A percentile compares a stretch with the other conserved stretches of the same genome.
These are phyloP conservation scores for Archips xylosteana DNA, from an alignment of 2,888 invertebrate genomes.

Conservation along the genomic window DNA sequence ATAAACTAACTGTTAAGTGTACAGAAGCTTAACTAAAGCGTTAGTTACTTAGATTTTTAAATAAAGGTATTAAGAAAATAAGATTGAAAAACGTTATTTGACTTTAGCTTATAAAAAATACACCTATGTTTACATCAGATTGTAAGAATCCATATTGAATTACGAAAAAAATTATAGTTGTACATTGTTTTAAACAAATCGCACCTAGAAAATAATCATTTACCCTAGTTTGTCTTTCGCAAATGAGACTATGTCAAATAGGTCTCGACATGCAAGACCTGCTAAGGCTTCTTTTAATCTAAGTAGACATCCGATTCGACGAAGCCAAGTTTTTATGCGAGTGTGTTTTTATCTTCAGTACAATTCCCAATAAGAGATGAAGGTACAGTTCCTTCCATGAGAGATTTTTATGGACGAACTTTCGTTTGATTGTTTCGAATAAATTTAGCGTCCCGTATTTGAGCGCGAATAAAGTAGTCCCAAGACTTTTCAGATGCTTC, in stretches of 20 bases:
- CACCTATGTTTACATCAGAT: too few species aligned
- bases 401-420: neutral
- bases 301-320: conserved; percentile 15
- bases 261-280: conserved; percentile 17
- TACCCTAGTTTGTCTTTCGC: conserved; percentile 27
- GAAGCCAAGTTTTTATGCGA: neutral
- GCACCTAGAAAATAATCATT: conserved; percentile 19
- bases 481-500: conserved; percentile 36
- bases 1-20: too few species aligned
- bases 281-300: conserved; percentile 32
- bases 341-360: neutral
- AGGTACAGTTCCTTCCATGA: neutral
- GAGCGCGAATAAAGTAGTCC: conserved; percentile 27
- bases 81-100: neutral
- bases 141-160: too few species aligned
- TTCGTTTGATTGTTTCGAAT: conserved; percentile 7
- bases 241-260: conserved; percentile 37
- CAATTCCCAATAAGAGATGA: neutral
- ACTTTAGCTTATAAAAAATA: neutral
- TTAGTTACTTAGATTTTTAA: too few species aligned
- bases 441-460: conserved; percentile 22
- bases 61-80: neutral
- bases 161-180: too few species aligned
- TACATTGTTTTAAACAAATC: neutral
- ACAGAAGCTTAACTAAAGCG: too few species aligned